Conservation (phyloP, 2,113 vertebrate species). For the Globicephala melas region DNA sequence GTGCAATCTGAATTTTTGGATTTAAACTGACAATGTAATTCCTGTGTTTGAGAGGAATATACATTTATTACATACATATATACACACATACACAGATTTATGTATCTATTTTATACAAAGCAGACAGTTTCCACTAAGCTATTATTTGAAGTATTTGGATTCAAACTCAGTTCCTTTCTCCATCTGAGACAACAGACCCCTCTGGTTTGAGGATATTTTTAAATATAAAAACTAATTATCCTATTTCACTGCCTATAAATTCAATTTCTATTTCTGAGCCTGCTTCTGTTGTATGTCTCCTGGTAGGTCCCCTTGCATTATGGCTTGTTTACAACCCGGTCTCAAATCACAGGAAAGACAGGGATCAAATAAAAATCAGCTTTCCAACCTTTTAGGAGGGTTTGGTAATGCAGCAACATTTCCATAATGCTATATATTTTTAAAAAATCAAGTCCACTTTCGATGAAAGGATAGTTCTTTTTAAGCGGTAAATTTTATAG, state of each 20-base stretch:
- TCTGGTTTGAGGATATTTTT: slow-evolving; percentile 74
- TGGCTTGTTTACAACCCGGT: slow-evolving; percentile 52
- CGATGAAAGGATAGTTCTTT: neutral
- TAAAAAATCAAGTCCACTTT: neutral
- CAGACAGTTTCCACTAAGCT: slow-evolving; percentile 21
- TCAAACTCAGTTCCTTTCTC: slow-evolving; percentile 77
- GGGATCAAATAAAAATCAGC: neutral
- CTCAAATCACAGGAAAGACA: slow-evolving; percentile 48
- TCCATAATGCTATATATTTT: neutral
- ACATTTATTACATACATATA: neutral
- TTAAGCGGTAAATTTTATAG: neutral
- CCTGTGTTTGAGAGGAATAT: slow-evolving; percentile 56
- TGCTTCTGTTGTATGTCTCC: slow-evolving; percentile 70
- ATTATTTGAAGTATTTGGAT: slow-evolving; percentile 66
- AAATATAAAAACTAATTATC: slow-evolving; percentile 81
- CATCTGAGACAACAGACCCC: slow-evolving; percentile 72
- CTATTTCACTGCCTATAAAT: slow-evolving; percentile 79
- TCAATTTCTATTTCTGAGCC: slow-evolving; percentile 79
- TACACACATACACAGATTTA: neutral
- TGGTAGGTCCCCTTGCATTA: slow-evolving; percentile 67
- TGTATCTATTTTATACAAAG: slow-evolving; percentile 51
- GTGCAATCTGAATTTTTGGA: slow-evolving; percentile 48
- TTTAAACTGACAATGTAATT: slow-evolving; percentile 19
- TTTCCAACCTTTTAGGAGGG: neutral
- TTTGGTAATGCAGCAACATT: neutral